phyloP scores from a whole-genome alignment of 2,888 invertebrate genomes.

The Euplagia quadripunctaria region DNA sequence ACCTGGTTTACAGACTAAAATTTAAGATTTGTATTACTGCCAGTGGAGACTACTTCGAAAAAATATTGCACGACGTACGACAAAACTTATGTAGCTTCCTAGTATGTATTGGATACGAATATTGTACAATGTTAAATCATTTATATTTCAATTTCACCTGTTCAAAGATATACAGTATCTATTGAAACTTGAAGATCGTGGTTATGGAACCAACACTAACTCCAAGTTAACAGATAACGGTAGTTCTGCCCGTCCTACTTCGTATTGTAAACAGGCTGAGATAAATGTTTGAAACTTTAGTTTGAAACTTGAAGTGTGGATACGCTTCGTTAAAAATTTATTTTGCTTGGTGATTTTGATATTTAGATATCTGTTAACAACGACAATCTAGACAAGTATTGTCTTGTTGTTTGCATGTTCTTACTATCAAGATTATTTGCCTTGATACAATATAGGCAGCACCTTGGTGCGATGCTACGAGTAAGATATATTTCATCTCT shows the following conservation, averaged over 20 bases:
- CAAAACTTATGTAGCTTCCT: too few relatives aligned
- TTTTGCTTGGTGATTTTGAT: neutral
- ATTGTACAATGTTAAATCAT: too few relatives aligned
- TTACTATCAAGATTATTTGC: neutral
- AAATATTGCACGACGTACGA: too few relatives aligned
- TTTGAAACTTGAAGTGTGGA: slow-evolving; percentile 23
- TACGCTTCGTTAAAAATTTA: slow-evolving; percentile 4
- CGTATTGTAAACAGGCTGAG: slow-evolving; percentile 37
- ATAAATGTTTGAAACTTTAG: slow-evolving; percentile 35
- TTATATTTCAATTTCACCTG: slow-evolving; percentile 5
- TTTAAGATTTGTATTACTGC: too few relatives aligned
- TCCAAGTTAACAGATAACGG: slow-evolving; percentile 40
- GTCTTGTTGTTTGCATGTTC: neutral
- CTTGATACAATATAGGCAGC: too few relatives aligned
- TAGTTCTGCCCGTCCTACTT: slow-evolving; percentile 36
- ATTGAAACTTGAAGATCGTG: slow-evolving; percentile 25
- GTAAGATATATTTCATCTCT: too few relatives aligned
- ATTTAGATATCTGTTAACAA: neutral
- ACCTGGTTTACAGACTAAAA: too few relatives aligned
- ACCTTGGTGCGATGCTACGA: too few relatives aligned
- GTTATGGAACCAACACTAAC: slow-evolving; percentile 24
- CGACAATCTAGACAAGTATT: too few relatives aligned
- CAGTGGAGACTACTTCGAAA: too few relatives aligned
- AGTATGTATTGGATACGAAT: too few relatives aligned
- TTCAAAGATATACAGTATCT: slow-evolving; percentile 13